A percentile compares a stretch with the other conserved stretches of the same genome.
These are phyloP conservation scores for Ormyrus nitidulus DNA, from an alignment of 2,888 invertebrate genomes.

Conservation along the genomic window DNA sequence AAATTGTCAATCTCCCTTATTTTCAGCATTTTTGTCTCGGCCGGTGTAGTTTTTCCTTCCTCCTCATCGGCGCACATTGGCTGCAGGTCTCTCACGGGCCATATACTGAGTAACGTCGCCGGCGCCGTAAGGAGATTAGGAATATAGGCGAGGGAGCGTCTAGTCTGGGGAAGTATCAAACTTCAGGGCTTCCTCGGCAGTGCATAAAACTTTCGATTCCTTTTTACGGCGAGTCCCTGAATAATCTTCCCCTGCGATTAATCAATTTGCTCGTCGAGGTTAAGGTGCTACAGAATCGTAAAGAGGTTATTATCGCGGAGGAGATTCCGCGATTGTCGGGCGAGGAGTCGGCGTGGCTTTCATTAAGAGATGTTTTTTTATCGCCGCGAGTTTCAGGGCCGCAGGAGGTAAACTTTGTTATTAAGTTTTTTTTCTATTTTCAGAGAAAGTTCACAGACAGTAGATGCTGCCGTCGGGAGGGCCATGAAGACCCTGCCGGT, in stretches of 20 bases:
- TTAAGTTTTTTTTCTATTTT: too few relatives aligned
- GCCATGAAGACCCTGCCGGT: too few relatives aligned
- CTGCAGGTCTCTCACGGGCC: background rate
- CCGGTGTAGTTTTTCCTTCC: too few relatives aligned
- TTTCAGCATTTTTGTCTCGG: too few relatives aligned
- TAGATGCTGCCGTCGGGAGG: too few relatives aligned
- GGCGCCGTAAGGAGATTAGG: constrained; percentile 19
- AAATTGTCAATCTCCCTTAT: too few relatives aligned
- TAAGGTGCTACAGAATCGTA: too few relatives aligned
- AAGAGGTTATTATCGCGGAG: background rate
- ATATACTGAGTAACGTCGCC: background rate
- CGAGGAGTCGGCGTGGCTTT: background rate
- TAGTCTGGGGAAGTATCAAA: constrained; percentile 17
- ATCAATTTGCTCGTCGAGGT: too few relatives aligned
- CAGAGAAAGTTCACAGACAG: background rate
- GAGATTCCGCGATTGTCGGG: background rate
- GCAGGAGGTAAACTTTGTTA: too few relatives aligned
- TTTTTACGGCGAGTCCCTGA: constrained; percentile 23
- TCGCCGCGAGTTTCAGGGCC: background rate
- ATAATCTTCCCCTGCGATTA: background rate
- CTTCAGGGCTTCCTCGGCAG: background rate
- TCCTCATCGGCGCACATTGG: too few relatives aligned
- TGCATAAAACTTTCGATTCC: constrained; percentile 13
- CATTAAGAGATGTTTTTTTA: constrained; percentile 27
- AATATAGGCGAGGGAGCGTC: constrained; percentile 38